Base-by-base conservation (phyloP, 2,888 invertebrate species). In the Morpho achilles region DNA sequence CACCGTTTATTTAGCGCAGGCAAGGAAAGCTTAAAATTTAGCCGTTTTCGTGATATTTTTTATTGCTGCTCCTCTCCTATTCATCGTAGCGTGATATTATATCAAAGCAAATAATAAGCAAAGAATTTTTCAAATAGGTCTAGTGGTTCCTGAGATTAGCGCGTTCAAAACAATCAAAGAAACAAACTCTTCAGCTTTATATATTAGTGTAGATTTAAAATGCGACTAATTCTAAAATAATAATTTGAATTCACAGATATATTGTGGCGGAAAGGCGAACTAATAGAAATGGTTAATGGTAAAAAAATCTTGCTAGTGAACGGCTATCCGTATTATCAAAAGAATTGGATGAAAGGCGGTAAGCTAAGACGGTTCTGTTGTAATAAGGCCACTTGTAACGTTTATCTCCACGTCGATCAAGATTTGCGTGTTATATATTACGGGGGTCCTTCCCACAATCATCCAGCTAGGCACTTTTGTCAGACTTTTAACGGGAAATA, bases 321-420 rank as follows among this genome's bases (percentile, higher is more conserved):
- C 8, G 74, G 71, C 2, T 79, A 71, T 59, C 72, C 80, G 3
- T 77, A 66, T 65, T 78, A 76, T 61, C 73, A 62, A 50, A 80
- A 73, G 56, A 52, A 58, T 7, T 49, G 39, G 3, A 50, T 62
- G 8, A 65, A 54, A 47, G 51, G 50, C 3, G 58, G 62, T 16
- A 40, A 59, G 0, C 52, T 65, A 48, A 51, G 51, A 2, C 72
- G 77, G 0, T 80, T 76, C 72, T 70, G 71, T 50, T 81, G 79
- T 50, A 75, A 64, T 9, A 75, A 65, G 52, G 53, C 69, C 0
- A 64, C 67, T n/a, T 79, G 79, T 57, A 75, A 69, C 4, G 71
- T 71, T 0, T 77, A 69, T 54, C 49, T 78, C 7, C 68, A 66
- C 10, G 63, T 76, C 3, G 62, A 65, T 1, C 22, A 64, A 1